Evolutionary conservation across 1,140 invertebrate genomes (phyloP).

Genomic region (Sycobia sp.): DNA sequence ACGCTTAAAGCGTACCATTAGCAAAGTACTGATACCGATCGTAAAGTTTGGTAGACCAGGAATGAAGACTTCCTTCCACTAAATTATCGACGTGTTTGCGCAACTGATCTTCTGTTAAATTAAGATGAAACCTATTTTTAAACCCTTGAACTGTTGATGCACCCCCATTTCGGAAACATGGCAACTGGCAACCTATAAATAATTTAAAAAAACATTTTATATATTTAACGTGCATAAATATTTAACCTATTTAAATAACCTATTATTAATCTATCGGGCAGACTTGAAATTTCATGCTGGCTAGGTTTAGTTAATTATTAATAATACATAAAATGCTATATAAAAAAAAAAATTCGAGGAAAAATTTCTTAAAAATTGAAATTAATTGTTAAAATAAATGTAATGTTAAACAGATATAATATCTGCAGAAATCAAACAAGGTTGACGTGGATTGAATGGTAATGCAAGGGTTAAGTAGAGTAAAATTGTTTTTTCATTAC

Average conservation of each 20-base stretch:
- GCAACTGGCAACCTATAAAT: conserved; percentile 86
- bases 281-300: too few species aligned
- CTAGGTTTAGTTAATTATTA: not conserved
- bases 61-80: conserved; percentile 93
- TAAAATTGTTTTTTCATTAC: too few species aligned
- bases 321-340: not conserved
- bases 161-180: conserved; percentile 91
- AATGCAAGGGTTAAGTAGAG: too few species aligned
- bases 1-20: conserved; percentile 86
- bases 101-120: conserved; percentile 93
- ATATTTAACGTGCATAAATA: not conserved
- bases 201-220: not conserved
- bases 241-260: too few species aligned
- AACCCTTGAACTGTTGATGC: conserved; percentile 84
- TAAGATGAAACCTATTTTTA: conserved; percentile 92
- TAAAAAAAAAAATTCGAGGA: not conserved
- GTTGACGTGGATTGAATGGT: too few species aligned
- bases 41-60: conserved; percentile 96
- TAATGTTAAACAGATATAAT: too few species aligned
- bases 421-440: too few species aligned
- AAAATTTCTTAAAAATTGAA: not conserved
- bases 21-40: conserved; percentile 99
- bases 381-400: conserved; percentile 15
- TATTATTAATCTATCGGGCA: too few species aligned
- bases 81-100: conserved; percentile 89